phyloP scores from a whole-genome alignment of 2,888 invertebrate genomes.

The Encarsia formosa region DNA sequence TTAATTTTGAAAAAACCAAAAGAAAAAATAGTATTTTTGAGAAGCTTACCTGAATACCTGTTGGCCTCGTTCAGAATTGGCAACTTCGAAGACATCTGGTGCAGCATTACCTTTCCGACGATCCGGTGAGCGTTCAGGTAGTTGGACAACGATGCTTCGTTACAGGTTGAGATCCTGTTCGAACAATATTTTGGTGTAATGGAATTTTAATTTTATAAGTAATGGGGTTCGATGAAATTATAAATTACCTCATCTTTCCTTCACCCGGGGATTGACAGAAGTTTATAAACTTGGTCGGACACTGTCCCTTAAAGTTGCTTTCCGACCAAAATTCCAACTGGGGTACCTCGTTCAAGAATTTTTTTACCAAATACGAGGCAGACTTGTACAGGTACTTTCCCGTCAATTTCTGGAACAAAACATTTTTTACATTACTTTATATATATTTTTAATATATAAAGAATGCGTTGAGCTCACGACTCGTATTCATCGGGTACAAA shows the following conservation, averaged over 20 bases:
- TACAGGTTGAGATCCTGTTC: conserved; percentile 41
- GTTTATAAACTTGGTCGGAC: conserved; percentile 40
- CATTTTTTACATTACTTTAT: conserved; percentile 1
- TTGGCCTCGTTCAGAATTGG: conserved; percentile 41
- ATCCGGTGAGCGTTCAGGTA: conserved; percentile 42
- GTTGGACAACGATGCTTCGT: conserved; percentile 40
- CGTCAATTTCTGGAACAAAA: conserved; percentile 37
- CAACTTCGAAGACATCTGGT: conserved; percentile 38
- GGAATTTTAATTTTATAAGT: background rate
- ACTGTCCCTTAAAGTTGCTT: conserved; percentile 39
- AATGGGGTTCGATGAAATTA: background rate
- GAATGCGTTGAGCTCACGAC: no score
- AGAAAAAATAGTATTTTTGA: no score
- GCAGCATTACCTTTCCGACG: conserved; percentile 38
- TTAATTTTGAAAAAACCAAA: no score
- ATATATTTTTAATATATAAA: no score
- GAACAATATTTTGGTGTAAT: background rate
- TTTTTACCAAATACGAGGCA: conserved; percentile 37
- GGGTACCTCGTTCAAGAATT: conserved; percentile 35
- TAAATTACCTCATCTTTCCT: conserved; percentile 36
- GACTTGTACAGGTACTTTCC: conserved; percentile 38
- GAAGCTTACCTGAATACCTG: conserved; percentile 40
- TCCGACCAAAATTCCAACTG: conserved; percentile 40
- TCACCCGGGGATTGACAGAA: conserved; percentile 39
- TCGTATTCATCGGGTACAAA: no score